Base-by-base conservation (phyloP, 92 coral and sea anemone genomes). In the Palythoa heliodiscus region DNA sequence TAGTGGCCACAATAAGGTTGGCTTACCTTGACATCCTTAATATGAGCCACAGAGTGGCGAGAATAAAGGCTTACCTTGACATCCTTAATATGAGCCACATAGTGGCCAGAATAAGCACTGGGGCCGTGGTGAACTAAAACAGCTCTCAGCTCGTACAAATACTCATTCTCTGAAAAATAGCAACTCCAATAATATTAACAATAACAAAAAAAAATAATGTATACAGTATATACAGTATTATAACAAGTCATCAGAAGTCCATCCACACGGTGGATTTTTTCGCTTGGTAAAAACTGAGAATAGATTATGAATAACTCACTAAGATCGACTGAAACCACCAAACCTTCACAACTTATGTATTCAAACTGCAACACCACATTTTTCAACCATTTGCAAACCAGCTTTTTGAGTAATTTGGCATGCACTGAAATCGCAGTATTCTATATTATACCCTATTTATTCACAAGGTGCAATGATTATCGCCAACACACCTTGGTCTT, bases 1-100 rank as follows among this genome's bases (percentile, higher is more conserved):
- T 96, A 96, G 64, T 96, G 99, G 2, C 99, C 99, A 15, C 98
- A 96, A 83, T 96, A 96, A 3, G 99, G n/a, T n/a, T n/a, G n/a
- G n/a, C n/a, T 23, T 83, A 96, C 99, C 97, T 96, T 93, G n/a
- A 87, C 93, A 72, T 96, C 99, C 68, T 93, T 89, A 55, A 96
- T 96, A 79, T 96, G 99, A 24, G 99, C 99, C 19, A 96, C 92
- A 78, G 94, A 96, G 64, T 96, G 99, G 2, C 99, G 98, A 15
- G 99, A 96, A 83, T 96, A 96, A 3, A n/a, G n/a, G n/a, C n/a
- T 23, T 83, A 96, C 99, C 97, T 96, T 93, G n/a, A 87, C 93
- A 72, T 96, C 99, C 68, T 93, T 89, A 55, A 96, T 96, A 79
- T 96, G 99, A 24, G 99, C 99, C 19, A 96, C 92, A 78, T 96